These are phyloP conservation scores for Melinaea marsaeus DNA, from an alignment of 2,888 invertebrate species.

Conservation along the genomic window DNA sequence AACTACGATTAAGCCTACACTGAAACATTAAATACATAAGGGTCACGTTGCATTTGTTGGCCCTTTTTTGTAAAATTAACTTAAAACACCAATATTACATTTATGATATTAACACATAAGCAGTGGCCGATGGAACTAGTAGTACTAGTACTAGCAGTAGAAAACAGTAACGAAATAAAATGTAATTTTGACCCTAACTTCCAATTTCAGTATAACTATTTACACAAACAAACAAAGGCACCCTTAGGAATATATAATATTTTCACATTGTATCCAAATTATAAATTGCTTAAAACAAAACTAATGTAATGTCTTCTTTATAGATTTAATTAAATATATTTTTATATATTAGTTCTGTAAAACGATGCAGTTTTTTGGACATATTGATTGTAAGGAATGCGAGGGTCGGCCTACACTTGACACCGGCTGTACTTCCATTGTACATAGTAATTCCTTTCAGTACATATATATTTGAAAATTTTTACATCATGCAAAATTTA, in stretches of 20 bases:
- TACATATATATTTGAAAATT: constrained; percentile 10
- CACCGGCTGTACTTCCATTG: constrained; percentile 14
- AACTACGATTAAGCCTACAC: constrained; percentile 24
- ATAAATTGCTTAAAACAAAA: too few relatives aligned
- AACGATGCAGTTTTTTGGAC: not conserved
- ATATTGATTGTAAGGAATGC: constrained; percentile 26
- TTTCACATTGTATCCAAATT: too few relatives aligned
- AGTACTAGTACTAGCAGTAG: too few relatives aligned
- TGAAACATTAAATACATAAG: constrained; percentile 11
- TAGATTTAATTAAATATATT: too few relatives aligned
- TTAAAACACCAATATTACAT: too few relatives aligned
- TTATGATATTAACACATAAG: too few relatives aligned
- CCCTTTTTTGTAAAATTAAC: too few relatives aligned
- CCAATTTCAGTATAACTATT: too few relatives aligned
- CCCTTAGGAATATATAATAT: constrained; percentile 6
- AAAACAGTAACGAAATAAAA: too few relatives aligned
- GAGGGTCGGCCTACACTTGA: constrained; percentile 23
- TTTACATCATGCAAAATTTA: not conserved
- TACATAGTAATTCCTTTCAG: not conserved
- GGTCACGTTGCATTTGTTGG: not conserved
- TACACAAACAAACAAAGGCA: constrained; percentile 13
- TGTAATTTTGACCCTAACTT: too few relatives aligned
- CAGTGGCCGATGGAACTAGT: too few relatives aligned
- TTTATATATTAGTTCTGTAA: not conserved
- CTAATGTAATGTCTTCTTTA: too few relatives aligned